Evolutionary conservation across 2,888 invertebrate species (phyloP).

Genomic region (Oligia strigilis): DNA sequence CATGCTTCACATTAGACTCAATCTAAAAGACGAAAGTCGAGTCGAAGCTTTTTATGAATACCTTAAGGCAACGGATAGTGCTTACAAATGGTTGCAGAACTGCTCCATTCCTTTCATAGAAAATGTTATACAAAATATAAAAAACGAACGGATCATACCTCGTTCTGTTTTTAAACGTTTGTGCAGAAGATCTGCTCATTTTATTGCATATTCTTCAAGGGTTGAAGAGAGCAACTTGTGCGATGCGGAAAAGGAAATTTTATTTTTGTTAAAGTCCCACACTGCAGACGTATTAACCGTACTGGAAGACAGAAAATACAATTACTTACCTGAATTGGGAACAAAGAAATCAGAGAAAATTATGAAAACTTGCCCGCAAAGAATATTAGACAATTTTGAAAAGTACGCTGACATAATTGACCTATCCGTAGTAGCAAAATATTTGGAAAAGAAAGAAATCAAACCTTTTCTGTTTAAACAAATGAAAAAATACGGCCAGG

Average conservation of each 20-base stretch:
- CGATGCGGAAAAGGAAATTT: constrained; percentile 20
- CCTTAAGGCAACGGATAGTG: neutral
- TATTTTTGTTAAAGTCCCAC: constrained; percentile 69
- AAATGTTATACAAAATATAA: constrained; percentile 62
- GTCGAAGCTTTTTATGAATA: constrained; percentile 78
- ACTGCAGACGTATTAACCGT: constrained; percentile 73
- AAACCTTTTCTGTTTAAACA: constrained; percentile 74
- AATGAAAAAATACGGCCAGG: constrained; percentile 64
- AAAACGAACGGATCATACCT: constrained; percentile 65
- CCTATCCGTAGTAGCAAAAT: constrained; percentile 75
- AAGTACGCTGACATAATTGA: constrained; percentile 69
- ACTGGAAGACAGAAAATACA: constrained; percentile 60
- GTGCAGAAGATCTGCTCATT: constrained; percentile 73
- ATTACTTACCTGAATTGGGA: constrained; percentile 65
- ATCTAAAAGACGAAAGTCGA: constrained; percentile 78
- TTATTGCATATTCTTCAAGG: constrained; percentile 67
- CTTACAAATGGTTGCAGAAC: neutral
- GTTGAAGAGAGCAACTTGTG: neutral
- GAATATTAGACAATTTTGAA: constrained; percentile 75
- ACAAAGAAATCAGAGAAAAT: constrained; percentile 74
- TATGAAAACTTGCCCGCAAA: constrained; percentile 75
- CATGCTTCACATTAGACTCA: constrained; percentile 76
- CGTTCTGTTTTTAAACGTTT: constrained; percentile 71
- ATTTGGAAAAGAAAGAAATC: constrained; percentile 73
- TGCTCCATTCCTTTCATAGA: neutral